These are phyloP conservation scores for Apocrypta bakeri DNA, from an alignment of 1,140 invertebrate species.

Conservation along the genomic window DNA sequence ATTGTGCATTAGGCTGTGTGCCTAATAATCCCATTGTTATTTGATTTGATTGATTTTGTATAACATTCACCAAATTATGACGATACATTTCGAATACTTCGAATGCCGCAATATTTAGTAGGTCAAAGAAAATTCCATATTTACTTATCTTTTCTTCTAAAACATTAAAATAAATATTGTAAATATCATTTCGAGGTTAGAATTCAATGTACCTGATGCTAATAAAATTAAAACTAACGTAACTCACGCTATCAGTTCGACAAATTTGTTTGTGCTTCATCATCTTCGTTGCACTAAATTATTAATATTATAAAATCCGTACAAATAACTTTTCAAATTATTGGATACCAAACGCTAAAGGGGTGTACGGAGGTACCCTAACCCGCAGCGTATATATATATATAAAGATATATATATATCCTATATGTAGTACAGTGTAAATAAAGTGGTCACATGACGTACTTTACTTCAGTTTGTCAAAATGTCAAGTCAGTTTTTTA, in stretches of 20 bases:
- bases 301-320: background rate
- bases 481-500: no score
- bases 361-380: no score
- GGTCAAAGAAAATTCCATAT: background rate
- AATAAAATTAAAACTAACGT: background rate
- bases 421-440: no score
- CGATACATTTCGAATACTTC: conserved; percentile 5
- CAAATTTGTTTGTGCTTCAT: background rate
- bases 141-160: background rate
- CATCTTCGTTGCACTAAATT: background rate
- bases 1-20: background rate
- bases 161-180: background rate
- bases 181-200: background rate
- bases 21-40: background rate
- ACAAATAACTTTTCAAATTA: no score
- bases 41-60: background rate
- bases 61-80: conserved; percentile 19
- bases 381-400: no score
- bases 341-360: no score
- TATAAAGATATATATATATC: no score
- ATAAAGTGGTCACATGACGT: no score
- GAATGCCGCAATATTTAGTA: background rate
- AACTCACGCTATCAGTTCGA: background rate
- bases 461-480: no score
- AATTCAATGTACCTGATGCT: background rate